Evolutionary conservation across 64 coral and sea anemone genomes (phyloP), one percentile per base, ranked within the genome.

Genomic region (Montipora sp.): DNA sequence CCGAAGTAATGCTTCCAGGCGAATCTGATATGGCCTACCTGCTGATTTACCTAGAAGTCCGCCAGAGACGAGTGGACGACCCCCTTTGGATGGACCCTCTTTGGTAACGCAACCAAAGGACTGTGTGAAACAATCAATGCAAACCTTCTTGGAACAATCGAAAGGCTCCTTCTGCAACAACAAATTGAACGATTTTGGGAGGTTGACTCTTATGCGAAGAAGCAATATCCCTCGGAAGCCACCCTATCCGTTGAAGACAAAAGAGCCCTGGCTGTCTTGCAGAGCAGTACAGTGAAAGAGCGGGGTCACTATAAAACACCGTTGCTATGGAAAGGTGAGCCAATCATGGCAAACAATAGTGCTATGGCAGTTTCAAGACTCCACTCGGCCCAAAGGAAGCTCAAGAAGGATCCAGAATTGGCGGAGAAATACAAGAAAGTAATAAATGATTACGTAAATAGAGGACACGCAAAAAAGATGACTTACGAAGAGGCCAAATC

Each of bases 151-250:
- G 14, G 18, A n/a, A n/a, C 75, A 60, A 44, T 63, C 5, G 8
- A 78, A 69, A 49, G 13, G 11, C 12, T 8, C 9, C 43, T 19
- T 19, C 60, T 90, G 58, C 58, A 80, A 1, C 18, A 90, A 11
- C 46, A 90, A 80, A 47, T 90, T 69, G 75, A 90, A 72, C 36
- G 89, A 57, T 90, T 90, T 59, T 90, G 77, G 89, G 89, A 72
- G 49, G 51, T 73, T 19, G 19, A 90, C 9, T 90, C 89, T 14
- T 90, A 88, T 18, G 85, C 36, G 13, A 36, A 0, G 36, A 55
- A 55, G 51, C 77, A 57, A 51, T 19, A 5, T 8, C 77, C 48
- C 77, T 79, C 16, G 6, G 47, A 79, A 18, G 5, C n/a, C 3
- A 3, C 13, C 47, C 1, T 83, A 18, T 94, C 92, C 8, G 7